These are phyloP conservation scores for Bubo scandiacus DNA, from an alignment of 2,113 vertebrate species.

Conservation along the genomic window DNA sequence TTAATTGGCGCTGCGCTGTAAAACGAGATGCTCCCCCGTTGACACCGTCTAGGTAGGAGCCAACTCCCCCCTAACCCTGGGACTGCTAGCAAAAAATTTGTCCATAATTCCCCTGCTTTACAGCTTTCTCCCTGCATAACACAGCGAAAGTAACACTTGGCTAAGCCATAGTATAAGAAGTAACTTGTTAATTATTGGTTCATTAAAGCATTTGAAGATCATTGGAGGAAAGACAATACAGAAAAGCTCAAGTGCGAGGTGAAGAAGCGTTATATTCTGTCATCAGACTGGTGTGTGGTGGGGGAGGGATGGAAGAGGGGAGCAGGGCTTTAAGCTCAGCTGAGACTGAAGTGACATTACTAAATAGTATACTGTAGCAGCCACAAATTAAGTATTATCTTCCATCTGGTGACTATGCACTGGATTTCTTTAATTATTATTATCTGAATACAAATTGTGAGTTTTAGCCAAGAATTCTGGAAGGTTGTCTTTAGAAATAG, in stretches of 20 bases:
- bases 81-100: background rate
- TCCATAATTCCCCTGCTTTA: background rate
- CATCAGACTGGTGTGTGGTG: background rate
- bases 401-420: slow-evolving; percentile 72
- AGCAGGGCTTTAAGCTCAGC: slow-evolving; percentile 44
- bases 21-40: background rate
- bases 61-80: slow-evolving; percentile 16
- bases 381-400: slow-evolving; percentile 72
- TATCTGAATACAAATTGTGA: slow-evolving; percentile 76
- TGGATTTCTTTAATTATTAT: slow-evolving; percentile 77
- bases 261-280: background rate
- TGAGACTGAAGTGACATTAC: slow-evolving; percentile 63
- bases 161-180: background rate
- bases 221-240: slow-evolving; percentile 3
- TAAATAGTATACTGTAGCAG: slow-evolving; percentile 61
- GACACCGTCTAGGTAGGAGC: background rate
- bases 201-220: slow-evolving; percentile 29
- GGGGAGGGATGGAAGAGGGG: background rate
- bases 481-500: slow-evolving; percentile 66
- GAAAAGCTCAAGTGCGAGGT: slow-evolving; percentile 3
- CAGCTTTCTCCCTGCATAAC: background rate
- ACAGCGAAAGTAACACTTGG: background rate
- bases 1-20: background rate
- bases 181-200: slow-evolving; percentile 51
- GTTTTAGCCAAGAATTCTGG: slow-evolving; percentile 69